These are phyloP conservation scores for Isichthys henryi DNA, from an alignment of 2,113 vertebrate genomes.

Conservation along the genomic window DNA sequence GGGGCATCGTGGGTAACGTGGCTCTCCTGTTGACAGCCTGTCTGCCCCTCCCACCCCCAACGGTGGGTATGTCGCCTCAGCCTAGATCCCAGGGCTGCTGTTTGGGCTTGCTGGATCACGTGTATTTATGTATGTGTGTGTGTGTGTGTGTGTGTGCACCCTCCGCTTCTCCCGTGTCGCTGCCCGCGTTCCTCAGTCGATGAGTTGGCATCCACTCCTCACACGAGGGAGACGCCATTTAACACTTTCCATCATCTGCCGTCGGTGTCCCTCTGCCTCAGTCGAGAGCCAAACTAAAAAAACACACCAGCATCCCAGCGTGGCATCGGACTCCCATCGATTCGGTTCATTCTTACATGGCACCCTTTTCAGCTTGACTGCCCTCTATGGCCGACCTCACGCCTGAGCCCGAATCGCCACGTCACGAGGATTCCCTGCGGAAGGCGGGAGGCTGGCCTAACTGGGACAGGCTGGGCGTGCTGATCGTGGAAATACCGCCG, in stretches of 20 bases:
- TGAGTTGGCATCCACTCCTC: background rate
- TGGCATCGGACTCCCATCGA: background rate
- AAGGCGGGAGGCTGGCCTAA: background rate
- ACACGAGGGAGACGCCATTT: background rate
- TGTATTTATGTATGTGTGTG: background rate
- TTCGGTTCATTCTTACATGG: background rate
- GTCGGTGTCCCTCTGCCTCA: background rate
- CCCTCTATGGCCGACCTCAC: background rate
- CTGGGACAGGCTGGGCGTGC: background rate
- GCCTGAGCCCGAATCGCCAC: background rate
- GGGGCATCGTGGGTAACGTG: background rate
- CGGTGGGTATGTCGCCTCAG: constrained; percentile 11
- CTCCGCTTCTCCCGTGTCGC: background rate
- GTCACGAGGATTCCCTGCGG: background rate
- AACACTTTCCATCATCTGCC: background rate
- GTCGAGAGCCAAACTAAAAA: background rate
- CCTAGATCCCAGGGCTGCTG: constrained; percentile 22
- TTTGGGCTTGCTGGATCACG: constrained; percentile 6
- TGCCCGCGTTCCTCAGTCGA: background rate
- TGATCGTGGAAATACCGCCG: background rate
- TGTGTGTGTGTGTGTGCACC: background rate
- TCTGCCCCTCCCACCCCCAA: constrained; percentile 19
- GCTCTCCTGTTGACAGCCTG: background rate
- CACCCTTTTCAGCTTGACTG: background rate
- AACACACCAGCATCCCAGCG: background rate